A percentile compares a stretch with the other conserved stretches of the same genome.
phyloP scores from a whole-genome alignment of 1,140 invertebrate species.

The Scaptodrosophila lebanonensis region DNA sequence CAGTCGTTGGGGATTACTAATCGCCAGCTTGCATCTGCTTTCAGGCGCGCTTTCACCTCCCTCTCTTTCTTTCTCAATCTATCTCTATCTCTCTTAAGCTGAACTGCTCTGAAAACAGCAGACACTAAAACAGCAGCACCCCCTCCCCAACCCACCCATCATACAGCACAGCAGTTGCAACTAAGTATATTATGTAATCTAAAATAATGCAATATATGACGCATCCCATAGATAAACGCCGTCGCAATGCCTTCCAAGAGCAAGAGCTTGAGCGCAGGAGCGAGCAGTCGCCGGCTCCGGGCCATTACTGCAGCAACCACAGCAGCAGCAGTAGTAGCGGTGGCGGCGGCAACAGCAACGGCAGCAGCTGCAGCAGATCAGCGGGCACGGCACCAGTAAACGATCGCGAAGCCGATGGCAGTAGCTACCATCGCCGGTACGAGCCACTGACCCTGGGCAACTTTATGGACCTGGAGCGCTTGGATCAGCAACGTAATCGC shows the following conservation, averaged over 20 bases:
- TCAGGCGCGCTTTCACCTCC: too few species aligned
- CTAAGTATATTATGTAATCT: too few species aligned
- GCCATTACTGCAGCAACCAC: background rate
- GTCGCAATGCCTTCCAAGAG: background rate
- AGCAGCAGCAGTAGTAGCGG: background rate
- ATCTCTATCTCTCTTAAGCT: too few species aligned
- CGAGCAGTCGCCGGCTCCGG: background rate
- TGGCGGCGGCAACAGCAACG: background rate
- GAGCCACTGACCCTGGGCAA: constrained; percentile 22
- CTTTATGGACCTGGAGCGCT: constrained; percentile 20
- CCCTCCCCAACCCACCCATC: too few species aligned
- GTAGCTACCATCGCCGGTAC: constrained; percentile 23
- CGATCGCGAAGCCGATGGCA: constrained; percentile 5
- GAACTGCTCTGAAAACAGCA: too few species aligned
- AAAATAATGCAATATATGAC: too few species aligned
- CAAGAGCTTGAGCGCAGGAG: constrained; percentile 6
- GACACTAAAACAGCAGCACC: too few species aligned
- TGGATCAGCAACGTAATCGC: background rate
- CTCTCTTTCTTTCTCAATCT: too few species aligned
- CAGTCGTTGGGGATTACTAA: too few species aligned
- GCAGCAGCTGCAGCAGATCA: background rate
- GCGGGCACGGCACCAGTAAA: constrained; percentile 2
- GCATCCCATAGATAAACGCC: too few species aligned
- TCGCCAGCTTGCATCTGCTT: too few species aligned
- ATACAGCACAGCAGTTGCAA: too few species aligned